Evolutionary conservation across 1,140 invertebrate species (phyloP).

Genomic region (Musca vetustissima): DNA sequence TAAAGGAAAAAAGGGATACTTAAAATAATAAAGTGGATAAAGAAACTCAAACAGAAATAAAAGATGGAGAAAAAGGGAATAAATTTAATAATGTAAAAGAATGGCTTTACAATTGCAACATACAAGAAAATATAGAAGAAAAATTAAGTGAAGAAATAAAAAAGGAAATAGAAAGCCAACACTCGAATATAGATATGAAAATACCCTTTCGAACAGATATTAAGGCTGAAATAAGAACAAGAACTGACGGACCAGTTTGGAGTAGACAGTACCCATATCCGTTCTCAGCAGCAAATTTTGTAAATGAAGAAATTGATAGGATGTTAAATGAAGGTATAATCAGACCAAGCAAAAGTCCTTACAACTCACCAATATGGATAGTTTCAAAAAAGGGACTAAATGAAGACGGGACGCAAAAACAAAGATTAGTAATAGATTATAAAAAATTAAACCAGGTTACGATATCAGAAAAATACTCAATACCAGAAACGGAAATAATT

Average conservation of each 20-base stretch:
- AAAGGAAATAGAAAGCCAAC: neutral
- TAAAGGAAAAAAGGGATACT: too few relatives aligned
- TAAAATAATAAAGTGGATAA: too few relatives aligned
- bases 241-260: conserved; percentile 4
- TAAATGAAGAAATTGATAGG: conserved; percentile 23
- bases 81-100: neutral
- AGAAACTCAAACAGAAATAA: neutral
- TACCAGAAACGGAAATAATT: conserved; percentile 36
- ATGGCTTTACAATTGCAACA: too few relatives aligned
- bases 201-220: neutral
- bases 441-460: conserved; percentile 28
- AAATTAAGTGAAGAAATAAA: neutral
- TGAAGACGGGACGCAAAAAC: conserved; percentile 14
- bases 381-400: conserved; percentile 19
- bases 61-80: neutral
- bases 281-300: neutral
- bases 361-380: conserved; percentile 24
- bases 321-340: conserved; percentile 19
- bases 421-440: conserved; percentile 17
- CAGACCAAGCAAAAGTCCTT: conserved; percentile 17
- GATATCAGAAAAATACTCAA: conserved; percentile 29
- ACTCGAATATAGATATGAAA: neutral
- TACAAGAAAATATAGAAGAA: neutral
- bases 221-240: conserved; percentile 11
- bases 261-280: conserved; percentile 23